Base-by-base conservation (phyloP, 2,888 invertebrate species). In the Agriopis leucophaearia region DNA sequence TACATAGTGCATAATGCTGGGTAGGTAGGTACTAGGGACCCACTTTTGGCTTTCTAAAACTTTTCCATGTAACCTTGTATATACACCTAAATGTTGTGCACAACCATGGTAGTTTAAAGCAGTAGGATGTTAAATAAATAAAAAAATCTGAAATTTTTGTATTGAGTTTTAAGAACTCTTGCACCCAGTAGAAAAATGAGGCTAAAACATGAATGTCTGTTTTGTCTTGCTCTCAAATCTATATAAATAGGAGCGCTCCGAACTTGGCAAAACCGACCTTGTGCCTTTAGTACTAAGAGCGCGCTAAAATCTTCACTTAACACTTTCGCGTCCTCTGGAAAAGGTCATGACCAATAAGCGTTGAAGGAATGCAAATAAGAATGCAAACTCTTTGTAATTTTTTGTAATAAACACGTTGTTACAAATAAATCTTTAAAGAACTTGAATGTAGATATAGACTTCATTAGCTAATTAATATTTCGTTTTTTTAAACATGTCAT, bases 291-390 rank as follows among this genome's bases (percentile, higher is more conserved):
- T 35, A 75, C 73, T 71, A 76, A 73, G 67, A 67, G 73, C 70
- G 59, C 47, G 75, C 67, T 64, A 75, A 75, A 70, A 72, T 52
- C 59, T 64, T 47, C 67, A 66, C 58, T 75, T 74, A 75, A 63
- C 76, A 73, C 73, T 70, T 67, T 64, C 27, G 57, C 58, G 74
- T 71, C 77, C 77, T 77, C 69, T 62, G 38, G 13, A 16, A 72
- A 71, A 77, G 74, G 77, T 76, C 76, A 76, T 64, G 71, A 75
- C 64, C 74, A 74, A 70, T 71, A 70, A 67, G 51, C 69, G 64
- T 62, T 27, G 50, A 38, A 36, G 58, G 59, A 68, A 69, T 71
- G 66, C 62, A 66, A 67, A 64, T 66, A 63, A 54, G 16, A 54
- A 9, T 16, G n/a, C 44, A 51, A 42, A 47, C 62, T 42, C n/a